Conservation (phyloP, 2,113 vertebrate genomes). For the Atractosteus spatula region DNA sequence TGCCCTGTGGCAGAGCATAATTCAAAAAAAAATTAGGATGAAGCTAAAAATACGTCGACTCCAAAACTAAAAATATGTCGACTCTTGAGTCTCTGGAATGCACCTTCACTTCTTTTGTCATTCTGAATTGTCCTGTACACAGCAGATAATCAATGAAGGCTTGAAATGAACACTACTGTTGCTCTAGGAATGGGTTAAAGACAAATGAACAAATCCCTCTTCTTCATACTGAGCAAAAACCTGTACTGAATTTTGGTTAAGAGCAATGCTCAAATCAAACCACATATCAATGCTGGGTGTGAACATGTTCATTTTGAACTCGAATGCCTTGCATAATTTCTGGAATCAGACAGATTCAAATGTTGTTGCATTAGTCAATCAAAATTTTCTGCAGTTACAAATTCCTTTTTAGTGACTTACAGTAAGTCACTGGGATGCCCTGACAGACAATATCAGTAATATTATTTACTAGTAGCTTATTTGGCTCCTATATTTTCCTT, state of each 20-base stretch:
- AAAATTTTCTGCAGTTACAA: too few relatives aligned
- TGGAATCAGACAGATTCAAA: too few relatives aligned
- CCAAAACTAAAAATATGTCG: constrained; percentile 13
- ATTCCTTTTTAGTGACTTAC: too few relatives aligned
- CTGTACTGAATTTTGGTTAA: too few relatives aligned
- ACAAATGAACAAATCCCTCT: constrained; percentile 12
- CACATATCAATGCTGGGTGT: background rate
- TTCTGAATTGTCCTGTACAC: constrained; percentile 10
- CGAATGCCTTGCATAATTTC: too few relatives aligned
- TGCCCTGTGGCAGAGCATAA: constrained; percentile 22
- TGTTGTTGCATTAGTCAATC: too few relatives aligned
- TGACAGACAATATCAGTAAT: too few relatives aligned
- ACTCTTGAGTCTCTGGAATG: background rate
- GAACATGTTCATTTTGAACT: too few relatives aligned
- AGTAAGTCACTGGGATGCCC: too few relatives aligned
- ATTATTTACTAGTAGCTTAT: too few relatives aligned
- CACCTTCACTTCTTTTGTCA: constrained; percentile 7
- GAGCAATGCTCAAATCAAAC: constrained; percentile 11
- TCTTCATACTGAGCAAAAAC: constrained; percentile 3
- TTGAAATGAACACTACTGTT: constrained; percentile 34
- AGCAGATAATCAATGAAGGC: constrained; percentile 26
- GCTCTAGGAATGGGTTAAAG: constrained; percentile 1
- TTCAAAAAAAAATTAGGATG: constrained; percentile 22
- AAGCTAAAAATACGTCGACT: constrained; percentile 10
- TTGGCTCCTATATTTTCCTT: too few relatives aligned